A percentile compares a stretch with the other conserved stretches of the same genome.
Conservation (phyloP, 2,797 vertebrate species). For the Falco rusticolus region DNA sequence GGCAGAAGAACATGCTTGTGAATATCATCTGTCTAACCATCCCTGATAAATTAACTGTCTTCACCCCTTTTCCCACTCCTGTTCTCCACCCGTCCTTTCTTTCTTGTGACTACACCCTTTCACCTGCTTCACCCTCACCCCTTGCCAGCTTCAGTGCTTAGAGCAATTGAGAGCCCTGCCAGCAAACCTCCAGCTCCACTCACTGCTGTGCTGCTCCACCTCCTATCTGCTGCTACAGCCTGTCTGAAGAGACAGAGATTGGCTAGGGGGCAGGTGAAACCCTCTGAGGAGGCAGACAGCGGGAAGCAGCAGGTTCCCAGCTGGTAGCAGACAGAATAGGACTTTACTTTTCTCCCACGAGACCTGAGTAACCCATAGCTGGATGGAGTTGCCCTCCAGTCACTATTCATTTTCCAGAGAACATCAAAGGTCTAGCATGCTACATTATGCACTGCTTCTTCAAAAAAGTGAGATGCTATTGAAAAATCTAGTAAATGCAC, state of each 20-base stretch:
- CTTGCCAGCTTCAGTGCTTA: slow-evolving; percentile 42
- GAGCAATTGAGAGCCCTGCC: slow-evolving; percentile 17
- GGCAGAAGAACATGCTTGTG: not conserved
- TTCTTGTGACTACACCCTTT: slow-evolving; percentile 33
- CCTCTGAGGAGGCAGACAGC: not conserved
- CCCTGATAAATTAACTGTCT: slow-evolving; percentile 29
- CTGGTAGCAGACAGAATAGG: not conserved
- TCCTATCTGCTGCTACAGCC: not conserved
- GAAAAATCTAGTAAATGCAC: slow-evolving; percentile 17
- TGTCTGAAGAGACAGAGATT: not conserved
- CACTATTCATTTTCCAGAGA: slow-evolving; percentile 37
- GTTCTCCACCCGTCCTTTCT: not conserved
- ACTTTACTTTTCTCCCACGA: slow-evolving; percentile 61
- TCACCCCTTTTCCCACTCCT: slow-evolving; percentile 49
- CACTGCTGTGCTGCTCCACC: not conserved
- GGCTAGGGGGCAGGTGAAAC: slow-evolving; percentile 27
- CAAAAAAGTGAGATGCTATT: not conserved
- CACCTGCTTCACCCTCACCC: slow-evolving; percentile 47
- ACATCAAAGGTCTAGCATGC: slow-evolving; percentile 53
- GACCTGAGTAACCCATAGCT: slow-evolving; percentile 15
- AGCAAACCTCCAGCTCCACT: not conserved
- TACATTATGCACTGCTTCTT: slow-evolving; percentile 33
- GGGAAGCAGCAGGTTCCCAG: slow-evolving; percentile 39
- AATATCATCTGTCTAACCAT: not conserved
- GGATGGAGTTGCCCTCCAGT: slow-evolving; percentile 62